phyloP scores from a whole-genome alignment of 2,888 invertebrate genomes.

The Schizotus pectinicornis region DNA sequence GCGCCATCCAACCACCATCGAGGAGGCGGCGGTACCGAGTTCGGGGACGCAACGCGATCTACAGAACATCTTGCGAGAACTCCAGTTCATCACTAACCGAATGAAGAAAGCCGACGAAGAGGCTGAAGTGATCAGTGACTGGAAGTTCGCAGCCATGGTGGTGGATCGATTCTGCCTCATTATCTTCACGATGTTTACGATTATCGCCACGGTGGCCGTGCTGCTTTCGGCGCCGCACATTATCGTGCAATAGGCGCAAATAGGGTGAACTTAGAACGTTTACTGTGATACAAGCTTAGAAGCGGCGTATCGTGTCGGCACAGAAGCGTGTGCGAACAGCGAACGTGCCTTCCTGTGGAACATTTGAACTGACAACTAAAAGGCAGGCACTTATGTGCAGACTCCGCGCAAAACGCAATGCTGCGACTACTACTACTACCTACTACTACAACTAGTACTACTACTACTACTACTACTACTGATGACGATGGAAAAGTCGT shows the following conservation, averaged over 20 bases:
- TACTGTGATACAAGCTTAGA: slow-evolving; percentile 56
- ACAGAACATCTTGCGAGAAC: slow-evolving; percentile 87
- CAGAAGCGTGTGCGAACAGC: slow-evolving; percentile 53
- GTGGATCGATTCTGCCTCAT: slow-evolving; percentile 96
- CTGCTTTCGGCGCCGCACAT: slow-evolving; percentile 92
- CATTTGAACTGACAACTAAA: slow-evolving; percentile 55
- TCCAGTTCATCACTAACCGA: slow-evolving; percentile 92
- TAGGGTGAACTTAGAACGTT: slow-evolving; percentile 50
- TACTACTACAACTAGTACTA: slow-evolving; percentile 18
- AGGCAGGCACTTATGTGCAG: slow-evolving; percentile 59
- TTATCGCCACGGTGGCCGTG: slow-evolving; percentile 91
- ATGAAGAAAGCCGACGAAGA: slow-evolving; percentile 95
- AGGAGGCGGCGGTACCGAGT: slow-evolving; percentile 61
- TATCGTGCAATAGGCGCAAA: slow-evolving; percentile 81
- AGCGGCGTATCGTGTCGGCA: slow-evolving; percentile 56
- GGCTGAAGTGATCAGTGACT: slow-evolving; percentile 91
- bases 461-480: slow-evolving; percentile 20
- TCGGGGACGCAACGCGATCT: slow-evolving; percentile 81
- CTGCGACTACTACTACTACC: slow-evolving; percentile 18
- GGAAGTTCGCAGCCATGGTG: slow-evolving; percentile 99
- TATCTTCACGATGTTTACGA: slow-evolving; percentile 93
- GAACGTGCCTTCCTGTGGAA: slow-evolving; percentile 57
- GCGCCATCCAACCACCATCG: slow-evolving; percentile 77
- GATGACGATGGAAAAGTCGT: slow-evolving; percentile 27
- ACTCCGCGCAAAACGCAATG: slow-evolving; percentile 25